phyloP scores from a whole-genome alignment of 2,797 vertebrate genomes.

The Ctenopoma kingsleyae region DNA sequence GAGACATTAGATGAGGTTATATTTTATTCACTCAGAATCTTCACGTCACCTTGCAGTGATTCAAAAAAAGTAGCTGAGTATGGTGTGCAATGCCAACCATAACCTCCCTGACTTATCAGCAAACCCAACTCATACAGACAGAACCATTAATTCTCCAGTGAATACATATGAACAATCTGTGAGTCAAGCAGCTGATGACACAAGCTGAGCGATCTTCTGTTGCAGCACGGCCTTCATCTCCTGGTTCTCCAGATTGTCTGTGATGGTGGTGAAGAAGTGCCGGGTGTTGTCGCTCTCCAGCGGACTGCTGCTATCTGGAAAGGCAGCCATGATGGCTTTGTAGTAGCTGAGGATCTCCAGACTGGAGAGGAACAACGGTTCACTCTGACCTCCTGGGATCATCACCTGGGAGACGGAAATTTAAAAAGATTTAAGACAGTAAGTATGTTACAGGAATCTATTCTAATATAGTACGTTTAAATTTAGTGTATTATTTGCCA shows the following conservation, averaged over 20 bases:
- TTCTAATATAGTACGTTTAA: neutral
- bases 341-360: slow-evolving; percentile 93
- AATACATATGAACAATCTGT: neutral
- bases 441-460: neutral
- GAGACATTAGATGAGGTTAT: slow-evolving; percentile 6
- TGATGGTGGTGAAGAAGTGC: slow-evolving; percentile 91
- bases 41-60: neutral
- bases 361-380: slow-evolving; percentile 88
- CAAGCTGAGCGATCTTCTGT: slow-evolving; percentile 91
- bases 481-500: no score
- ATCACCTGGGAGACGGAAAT: slow-evolving; percentile 81
- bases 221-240: slow-evolving; percentile 89
- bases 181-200: slow-evolving; percentile 47
- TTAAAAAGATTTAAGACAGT: neutral
- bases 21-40: slow-evolving; percentile 28
- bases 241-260: slow-evolving; percentile 81
- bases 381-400: slow-evolving; percentile 85
- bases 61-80: neutral
- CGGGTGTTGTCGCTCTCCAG: slow-evolving; percentile 89
- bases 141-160: neutral
- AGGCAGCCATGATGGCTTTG: slow-evolving; percentile 80
- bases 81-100: neutral
- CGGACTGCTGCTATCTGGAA: slow-evolving; percentile 78
- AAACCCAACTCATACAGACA: neutral
- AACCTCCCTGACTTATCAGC: neutral